A percentile compares a stretch with the other conserved stretches of the same genome.
These are phyloP conservation scores for Rachycentron canadum DNA, from an alignment of 2,797 vertebrate genomes.

Conservation along the genomic window DNA sequence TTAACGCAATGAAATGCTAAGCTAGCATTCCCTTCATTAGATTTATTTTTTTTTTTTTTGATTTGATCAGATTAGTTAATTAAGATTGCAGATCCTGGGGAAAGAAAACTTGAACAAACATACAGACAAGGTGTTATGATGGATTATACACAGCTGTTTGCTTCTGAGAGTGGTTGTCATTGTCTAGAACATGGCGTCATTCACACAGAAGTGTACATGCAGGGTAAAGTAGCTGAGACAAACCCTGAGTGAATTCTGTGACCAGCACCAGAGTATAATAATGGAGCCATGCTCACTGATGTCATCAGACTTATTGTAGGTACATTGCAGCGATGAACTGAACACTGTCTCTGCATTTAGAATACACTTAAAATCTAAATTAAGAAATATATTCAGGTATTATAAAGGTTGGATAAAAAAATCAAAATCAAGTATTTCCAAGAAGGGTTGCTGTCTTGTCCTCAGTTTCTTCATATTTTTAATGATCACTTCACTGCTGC, in stretches of 20 bases:
- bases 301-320: conserved; percentile 39
- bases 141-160: conserved; percentile 53
- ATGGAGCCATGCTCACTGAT: conserved; percentile 42
- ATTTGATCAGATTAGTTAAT: conserved; percentile 12
- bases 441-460: too few species aligned
- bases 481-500: not conserved
- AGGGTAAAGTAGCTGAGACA: conserved; percentile 32
- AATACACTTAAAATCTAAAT: not conserved
- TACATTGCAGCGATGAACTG: conserved; percentile 4
- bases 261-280: conserved; percentile 56
- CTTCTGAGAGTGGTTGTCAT: conserved; percentile 48
- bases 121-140: conserved; percentile 39
- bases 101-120: conserved; percentile 22
- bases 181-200: conserved; percentile 35
- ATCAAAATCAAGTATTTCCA: not conserved
- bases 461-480: too few species aligned
- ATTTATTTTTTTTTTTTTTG: not conserved
- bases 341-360: not conserved
- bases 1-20: not conserved
- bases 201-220: conserved; percentile 29
- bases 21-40: too few species aligned
- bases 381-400: not conserved
- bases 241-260: conserved; percentile 49
- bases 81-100: conserved; percentile 6
- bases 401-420: not conserved